Base-by-base conservation (phyloP, 2,888 invertebrate genomes). In the Baccha elongata region DNA sequence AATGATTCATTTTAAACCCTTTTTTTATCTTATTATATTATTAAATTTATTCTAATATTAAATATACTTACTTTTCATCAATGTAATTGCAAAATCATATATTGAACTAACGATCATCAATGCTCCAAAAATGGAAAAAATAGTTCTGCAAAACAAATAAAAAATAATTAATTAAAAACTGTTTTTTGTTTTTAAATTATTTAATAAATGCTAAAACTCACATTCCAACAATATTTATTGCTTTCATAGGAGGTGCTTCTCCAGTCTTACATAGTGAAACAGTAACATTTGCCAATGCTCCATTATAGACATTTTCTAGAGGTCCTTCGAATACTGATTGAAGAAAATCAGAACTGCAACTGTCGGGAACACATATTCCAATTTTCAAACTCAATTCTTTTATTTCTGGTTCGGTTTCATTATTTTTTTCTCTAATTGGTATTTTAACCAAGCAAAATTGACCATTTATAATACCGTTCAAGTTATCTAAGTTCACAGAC, bases 361-460 rank as follows among this genome's bases (percentile, higher is more conserved):
- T 76, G n/a, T 64, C 48, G 3, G 76, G 76, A 13, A 71, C 23
- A 35, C 69, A 76, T 8, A 76, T 53, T 19, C 69, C 76, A 2
- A 76, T 55, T 1, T 17, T 19, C 0, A 76, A 17, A n/a, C 23
- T 52, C 8, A 68, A 21, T 13, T 21, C 55, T 2, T 19, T 29
- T 15, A 40, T 46, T 23, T 17, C 40, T 0, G 68, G 68, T 7
- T 35, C 37, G 3, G 68, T 35, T 29, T 29, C 11, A 13, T 60
- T 60, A n/a, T 60, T 32, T 8, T 29, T 29, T 29, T 60, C 60
- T n/a, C 29, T 11, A 10, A 60, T 44, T n/a, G 64, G 64, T 13
- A 64, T 64, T 11, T 21, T 48, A 1, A 62, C 55, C 23, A 76
- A 26, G 42, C 76, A 76, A 23, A 37, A 58, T 26, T 76, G 76